Evolutionary conservation across 2,888 invertebrate species (phyloP), one percentile per base, ranked within the genome.

Genomic region (Ditylenchus weischeri): DNA sequence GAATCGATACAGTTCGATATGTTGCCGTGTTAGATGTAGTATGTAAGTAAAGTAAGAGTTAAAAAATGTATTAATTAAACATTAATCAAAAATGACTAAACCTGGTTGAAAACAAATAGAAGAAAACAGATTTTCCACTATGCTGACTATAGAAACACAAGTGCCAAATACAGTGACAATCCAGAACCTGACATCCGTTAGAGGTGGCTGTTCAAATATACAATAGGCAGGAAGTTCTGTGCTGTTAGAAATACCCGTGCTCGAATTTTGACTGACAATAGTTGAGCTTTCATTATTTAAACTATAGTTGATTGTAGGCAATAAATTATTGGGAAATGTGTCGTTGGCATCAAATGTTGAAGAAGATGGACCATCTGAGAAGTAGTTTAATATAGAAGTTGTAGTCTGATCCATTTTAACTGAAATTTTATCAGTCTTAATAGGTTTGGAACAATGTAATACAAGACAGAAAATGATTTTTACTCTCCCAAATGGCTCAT

Each of bases 131-230:
- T 81, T 81, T 69, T 81, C 78, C 51, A 75, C 50, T 36, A 80
- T 76, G 47, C 73, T 74, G 36, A 77, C 60, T 49, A 79, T 63
- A 0, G 81, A 74, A 19, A 81, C 72, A 11, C 72, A 68, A 8
- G 76, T 75, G 5, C 80, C 80, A 60, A 79, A 73, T 6, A 79
- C 71, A n/a, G 77, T 72, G 8, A 79, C 79, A 69, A 79, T 70
- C 72, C 75, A 76, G 62, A 79, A 78, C 11, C 79, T 69, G 43
- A 66, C 64, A 18, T 59, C 38, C 0, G 65, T 65, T 50, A 65
- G 58, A 13, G 65, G 65, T 23, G 65, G 65, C 23, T 65, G 61
- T 13, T 65, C 65, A 43, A 36, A 65, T 57, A n/a, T 18, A 61
- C 65, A 65, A 57, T 35, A 19, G 10, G 57, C 57, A n/a, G 38